Evolutionary conservation across 1,140 invertebrate species (phyloP).

Genomic region (Magallana angulata): DNA sequence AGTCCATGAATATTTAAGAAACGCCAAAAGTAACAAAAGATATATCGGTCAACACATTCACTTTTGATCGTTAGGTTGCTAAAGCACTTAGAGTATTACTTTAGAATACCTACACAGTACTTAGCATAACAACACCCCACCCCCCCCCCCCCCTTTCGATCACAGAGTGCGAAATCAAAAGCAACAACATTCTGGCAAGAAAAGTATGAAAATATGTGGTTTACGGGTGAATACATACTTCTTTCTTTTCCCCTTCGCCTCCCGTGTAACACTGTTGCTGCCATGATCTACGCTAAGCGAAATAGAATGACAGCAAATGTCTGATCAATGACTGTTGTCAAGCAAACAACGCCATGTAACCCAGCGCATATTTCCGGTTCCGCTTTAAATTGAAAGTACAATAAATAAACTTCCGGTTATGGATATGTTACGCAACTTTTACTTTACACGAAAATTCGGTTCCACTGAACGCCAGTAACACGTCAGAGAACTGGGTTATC

Average conservation of each 20-base stretch:
- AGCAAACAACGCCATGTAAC: constrained; percentile 58
- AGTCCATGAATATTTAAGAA: no score
- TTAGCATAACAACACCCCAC: background rate
- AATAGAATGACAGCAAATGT: constrained; percentile 4
- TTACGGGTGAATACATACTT: constrained; percentile 58
- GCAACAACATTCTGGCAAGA: no score
- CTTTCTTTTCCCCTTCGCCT: constrained; percentile 69
- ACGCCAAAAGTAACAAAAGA: no score
- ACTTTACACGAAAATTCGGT: background rate
- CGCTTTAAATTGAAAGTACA: constrained; percentile 38
- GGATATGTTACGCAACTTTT: no score
- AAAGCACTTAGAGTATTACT: no score
- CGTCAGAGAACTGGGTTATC: no score
- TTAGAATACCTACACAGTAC: background rate
- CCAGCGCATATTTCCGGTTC: constrained; percentile 48
- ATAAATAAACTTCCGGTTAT: constrained; percentile 40
- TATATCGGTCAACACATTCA: no score
- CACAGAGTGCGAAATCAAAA: no score
- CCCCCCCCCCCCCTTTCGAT: background rate
- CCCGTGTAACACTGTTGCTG: constrained; percentile 74
- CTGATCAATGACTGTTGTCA: constrained; percentile 58
- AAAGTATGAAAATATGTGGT: no score
- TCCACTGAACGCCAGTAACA: no score
- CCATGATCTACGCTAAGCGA: constrained; percentile 57
- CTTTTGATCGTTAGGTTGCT: no score